Evolutionary conservation across 2,797 vertebrate species (phyloP).

Genomic region (Tragelaphus eurycerus): DNA sequence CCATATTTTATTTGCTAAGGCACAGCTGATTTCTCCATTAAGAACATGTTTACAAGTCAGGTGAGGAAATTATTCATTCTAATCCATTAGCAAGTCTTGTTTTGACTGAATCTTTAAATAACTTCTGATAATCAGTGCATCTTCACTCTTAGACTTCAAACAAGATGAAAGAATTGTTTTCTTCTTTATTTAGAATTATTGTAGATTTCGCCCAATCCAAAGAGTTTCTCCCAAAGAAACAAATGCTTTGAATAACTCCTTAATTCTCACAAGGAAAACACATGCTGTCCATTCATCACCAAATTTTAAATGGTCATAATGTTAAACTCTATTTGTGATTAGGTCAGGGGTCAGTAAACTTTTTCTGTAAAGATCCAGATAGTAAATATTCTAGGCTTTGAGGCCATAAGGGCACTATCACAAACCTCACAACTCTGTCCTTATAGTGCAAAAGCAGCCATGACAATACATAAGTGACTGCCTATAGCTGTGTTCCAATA

Average conservation of each 20-base stretch:
- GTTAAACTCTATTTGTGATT: background rate
- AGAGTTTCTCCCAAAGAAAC: constrained; percentile 15
- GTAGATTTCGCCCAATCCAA: background rate
- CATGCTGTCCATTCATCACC: background rate
- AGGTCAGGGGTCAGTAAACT: background rate
- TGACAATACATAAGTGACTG: background rate
- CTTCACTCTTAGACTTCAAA: constrained; percentile 68
- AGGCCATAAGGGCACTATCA: background rate
- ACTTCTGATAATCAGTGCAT: constrained; percentile 43
- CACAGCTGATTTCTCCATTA: constrained; percentile 75
- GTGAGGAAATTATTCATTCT: constrained; percentile 42
- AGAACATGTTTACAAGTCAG: constrained; percentile 58
- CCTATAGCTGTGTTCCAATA: background rate
- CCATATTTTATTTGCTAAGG: constrained; percentile 79
- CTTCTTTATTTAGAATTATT: constrained; percentile 64
- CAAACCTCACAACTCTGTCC: background rate
- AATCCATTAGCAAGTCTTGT: constrained; percentile 55
- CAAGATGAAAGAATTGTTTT: constrained; percentile 70
- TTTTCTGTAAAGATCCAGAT: background rate
- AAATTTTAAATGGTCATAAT: constrained; percentile 24
- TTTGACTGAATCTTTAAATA: constrained; percentile 62
- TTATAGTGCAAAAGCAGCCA: background rate
- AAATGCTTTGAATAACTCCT: background rate
- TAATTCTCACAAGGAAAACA: constrained; percentile 38
- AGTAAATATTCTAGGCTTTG: background rate